Evolutionary conservation across 2,797 vertebrate genomes (phyloP), one percentile per base, ranked within the genome.

Genomic region (Chaetodon trifasciatus): DNA sequence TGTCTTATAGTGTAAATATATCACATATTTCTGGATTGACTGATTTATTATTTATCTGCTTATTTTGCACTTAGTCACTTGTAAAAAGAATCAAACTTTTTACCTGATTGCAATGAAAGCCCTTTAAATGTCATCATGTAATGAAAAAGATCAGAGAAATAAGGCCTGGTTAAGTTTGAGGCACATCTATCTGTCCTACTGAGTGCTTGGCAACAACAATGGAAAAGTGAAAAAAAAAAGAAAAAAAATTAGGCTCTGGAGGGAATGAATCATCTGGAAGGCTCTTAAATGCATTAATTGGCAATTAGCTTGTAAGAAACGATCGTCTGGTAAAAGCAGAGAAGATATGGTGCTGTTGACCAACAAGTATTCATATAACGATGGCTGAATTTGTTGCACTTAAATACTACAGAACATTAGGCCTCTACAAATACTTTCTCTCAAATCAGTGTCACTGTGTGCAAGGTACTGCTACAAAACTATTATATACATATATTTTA

Each of bases 251-350:
- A 55, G 21, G 13, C 67, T 76, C 76, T n/a, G 40, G 44, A 15
- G 57, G 55, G 40, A 82, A 66, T 37, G 35, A 57, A 55, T 80
- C 35, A 56, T 69, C 42, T 68, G 8, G 39, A 83, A 74, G 40
- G 84, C 93, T 93, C 88, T 64, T 68, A 93, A 91, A 92, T 75
- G 9, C 89, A 95, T 95, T 95, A 95, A 91, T 90, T 93, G 88
- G 63, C 84, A 95, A 95, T 95, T 96, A 94, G 88, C 55, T 67
- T 32, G 84, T 79, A 63, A 85, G 56, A 70, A 50, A 65, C 28
- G 8, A 17, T 24, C 61, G 55, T 66, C 40, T 46, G 49, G 32
- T 32, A 39, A 84, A 74, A 77, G 11, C 55, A 49, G 68, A 83
- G 62, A 70, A 62, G 53, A 73, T 72, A 73, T 79, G 79, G 87